phyloP scores from a whole-genome alignment of 1,140 invertebrate species.

The Pomacea maculata region DNA sequence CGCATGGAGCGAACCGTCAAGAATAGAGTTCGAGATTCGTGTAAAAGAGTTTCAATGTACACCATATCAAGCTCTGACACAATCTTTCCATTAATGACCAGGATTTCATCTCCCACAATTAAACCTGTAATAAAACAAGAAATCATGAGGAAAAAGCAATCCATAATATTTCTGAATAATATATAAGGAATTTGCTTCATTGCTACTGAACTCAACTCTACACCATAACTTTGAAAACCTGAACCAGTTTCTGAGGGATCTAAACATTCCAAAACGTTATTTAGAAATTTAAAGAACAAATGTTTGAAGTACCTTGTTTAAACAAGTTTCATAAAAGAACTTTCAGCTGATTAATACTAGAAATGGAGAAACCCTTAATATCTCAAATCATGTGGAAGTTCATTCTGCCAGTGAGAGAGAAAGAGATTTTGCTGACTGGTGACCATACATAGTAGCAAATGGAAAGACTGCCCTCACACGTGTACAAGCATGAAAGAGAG shows the following conservation, averaged over 20 bases:
- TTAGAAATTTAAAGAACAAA: no score
- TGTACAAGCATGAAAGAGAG: neutral
- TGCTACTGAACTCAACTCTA: neutral
- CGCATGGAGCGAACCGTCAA: slow-evolving; percentile 98
- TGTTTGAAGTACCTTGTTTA: no score
- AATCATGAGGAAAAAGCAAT: no score
- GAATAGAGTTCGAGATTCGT: slow-evolving; percentile 93
- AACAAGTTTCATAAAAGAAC: no score
- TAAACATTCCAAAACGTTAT: no score
- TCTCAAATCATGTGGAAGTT: no score
- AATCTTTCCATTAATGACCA: slow-evolving; percentile 97
- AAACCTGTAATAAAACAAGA: slow-evolving; percentile 76
- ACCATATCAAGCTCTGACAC: slow-evolving; percentile 99
- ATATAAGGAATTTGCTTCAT: neutral
- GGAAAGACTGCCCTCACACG: neutral
- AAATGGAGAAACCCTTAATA: no score
- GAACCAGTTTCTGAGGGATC: neutral
- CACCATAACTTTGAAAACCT: neutral
- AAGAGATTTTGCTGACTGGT: no score
- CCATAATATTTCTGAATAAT: neutral
- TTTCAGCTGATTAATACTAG: no score
- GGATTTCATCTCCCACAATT: slow-evolving; percentile 96
- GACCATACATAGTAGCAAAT: no score
- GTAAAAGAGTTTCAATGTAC: slow-evolving; percentile 93
- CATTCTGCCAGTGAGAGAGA: no score